phyloP scores from a whole-genome alignment of 1,140 invertebrate genomes.

The Wiebesia pumilae region DNA sequence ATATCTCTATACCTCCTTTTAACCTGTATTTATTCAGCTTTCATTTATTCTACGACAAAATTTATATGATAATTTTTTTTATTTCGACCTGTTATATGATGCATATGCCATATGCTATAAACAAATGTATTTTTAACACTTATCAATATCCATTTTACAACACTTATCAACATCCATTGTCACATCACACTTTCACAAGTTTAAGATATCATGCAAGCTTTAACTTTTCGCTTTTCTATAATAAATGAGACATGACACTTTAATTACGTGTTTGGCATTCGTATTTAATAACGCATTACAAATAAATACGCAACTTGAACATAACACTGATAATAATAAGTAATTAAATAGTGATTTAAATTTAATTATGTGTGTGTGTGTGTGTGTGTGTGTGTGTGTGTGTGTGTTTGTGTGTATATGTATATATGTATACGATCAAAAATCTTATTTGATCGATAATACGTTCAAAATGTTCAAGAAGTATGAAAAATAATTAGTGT shows the following conservation, averaged over 20 bases:
- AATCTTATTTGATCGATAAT: no score
- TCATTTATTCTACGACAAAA: constrained; percentile 7
- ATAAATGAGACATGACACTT: not conserved
- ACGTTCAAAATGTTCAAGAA: no score
- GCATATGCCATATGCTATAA: not conserved
- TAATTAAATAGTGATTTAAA: no score
- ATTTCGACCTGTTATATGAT: not conserved
- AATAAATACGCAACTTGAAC: no score
- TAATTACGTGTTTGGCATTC: constrained; percentile 19
- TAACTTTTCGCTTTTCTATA: constrained; percentile 1
- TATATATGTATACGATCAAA: no score
- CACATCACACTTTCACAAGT: constrained; percentile 9
- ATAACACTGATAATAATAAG: no score
- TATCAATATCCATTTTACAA: no score
- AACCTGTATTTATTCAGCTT: constrained; percentile 43
- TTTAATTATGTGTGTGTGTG: no score
- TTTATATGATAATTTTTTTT: not conserved
- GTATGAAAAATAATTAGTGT: no score
- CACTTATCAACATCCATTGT: not conserved
- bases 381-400: no score
- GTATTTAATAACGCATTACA: no score
- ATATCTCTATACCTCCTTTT: constrained; percentile 6
- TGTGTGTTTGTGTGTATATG: no score
- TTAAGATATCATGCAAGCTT: constrained; percentile 22
- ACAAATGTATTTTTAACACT: constrained; percentile 20